Evolutionary conservation across 2,113 vertebrate genomes (phyloP).

Genomic region (Eulemur macaco): DNA sequence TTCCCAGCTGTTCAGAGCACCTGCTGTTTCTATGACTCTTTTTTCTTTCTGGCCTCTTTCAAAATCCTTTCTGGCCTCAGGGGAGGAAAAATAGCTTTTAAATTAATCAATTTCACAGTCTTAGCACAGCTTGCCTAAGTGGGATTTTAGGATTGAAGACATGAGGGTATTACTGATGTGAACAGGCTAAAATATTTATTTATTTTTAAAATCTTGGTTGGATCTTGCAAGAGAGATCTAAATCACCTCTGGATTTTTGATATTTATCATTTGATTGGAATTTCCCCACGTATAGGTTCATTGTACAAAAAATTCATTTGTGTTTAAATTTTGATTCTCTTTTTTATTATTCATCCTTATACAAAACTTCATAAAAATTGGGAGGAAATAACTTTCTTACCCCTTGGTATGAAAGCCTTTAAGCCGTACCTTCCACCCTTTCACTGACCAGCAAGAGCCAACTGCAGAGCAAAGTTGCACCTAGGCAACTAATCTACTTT

Average conservation of each 20-base stretch:
- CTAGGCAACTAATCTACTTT: neutral
- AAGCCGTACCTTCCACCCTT: neutral
- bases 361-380: neutral
- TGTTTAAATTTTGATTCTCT: neutral
- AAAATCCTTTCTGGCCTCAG: neutral
- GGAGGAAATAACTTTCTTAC: neutral
- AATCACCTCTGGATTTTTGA: conserved; percentile 17
- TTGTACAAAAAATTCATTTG: conserved; percentile 9
- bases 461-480: neutral
- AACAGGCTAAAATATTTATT: conserved; percentile 43
- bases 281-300: neutral
- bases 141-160: neutral
- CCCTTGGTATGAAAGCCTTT: neutral
- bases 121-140: conserved; percentile 8
- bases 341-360: neutral
- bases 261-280: neutral
- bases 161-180: neutral
- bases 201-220: conserved; percentile 34
- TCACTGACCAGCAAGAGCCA: neutral
- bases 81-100: conserved; percentile 15
- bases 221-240: neutral
- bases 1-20: conserved; percentile 74
- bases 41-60: conserved; percentile 38
- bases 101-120: conserved; percentile 37
- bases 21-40: conserved; percentile 66